Conservation (phyloP, 2,888 invertebrate species). For the Drosophila glabriapex region DNA sequence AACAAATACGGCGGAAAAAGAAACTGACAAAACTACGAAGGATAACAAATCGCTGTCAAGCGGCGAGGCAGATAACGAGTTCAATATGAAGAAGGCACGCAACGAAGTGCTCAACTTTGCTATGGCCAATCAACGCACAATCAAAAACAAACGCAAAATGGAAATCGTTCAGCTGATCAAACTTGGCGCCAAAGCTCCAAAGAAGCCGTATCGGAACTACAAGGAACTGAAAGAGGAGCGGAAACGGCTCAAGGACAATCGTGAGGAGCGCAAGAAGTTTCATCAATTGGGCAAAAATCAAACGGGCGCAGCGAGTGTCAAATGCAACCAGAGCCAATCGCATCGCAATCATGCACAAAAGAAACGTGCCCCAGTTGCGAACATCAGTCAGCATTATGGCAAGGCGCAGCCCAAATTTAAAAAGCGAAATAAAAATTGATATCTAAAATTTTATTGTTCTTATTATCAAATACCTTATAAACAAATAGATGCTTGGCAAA, state of each 20-base stretch:
- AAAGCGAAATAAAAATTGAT: constrained; percentile 55
- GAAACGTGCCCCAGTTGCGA: constrained; percentile 86
- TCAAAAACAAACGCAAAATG: constrained; percentile 91
- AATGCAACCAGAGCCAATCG: constrained; percentile 84
- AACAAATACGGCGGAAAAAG: background rate
- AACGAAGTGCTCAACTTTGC: constrained; percentile 95
- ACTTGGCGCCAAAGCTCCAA: constrained; percentile 93
- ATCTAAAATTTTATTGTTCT: background rate
- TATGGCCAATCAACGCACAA: constrained; percentile 89
- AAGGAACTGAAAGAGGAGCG: constrained; percentile 89
- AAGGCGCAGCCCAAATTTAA: constrained; percentile 81
- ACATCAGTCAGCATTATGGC: constrained; percentile 85
- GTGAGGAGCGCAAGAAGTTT: constrained; percentile 86
- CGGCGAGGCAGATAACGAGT: constrained; percentile 81
- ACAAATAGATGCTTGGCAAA: constrained; percentile 9
- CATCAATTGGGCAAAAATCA: constrained; percentile 88
- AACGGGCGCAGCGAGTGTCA: constrained; percentile 87
- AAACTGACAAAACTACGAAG: background rate
- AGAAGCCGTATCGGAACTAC: constrained; percentile 90
- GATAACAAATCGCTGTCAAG: background rate
- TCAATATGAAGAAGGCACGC: constrained; percentile 91
- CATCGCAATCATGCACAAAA: constrained; percentile 84
- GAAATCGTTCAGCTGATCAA: constrained; percentile 91
- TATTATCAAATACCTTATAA: constrained; percentile 25
- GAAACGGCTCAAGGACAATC: constrained; percentile 87